Evolutionary conservation across 1,140 invertebrate genomes (phyloP), one percentile per base, ranked within the genome.

Genomic region (Drosophila orena): DNA sequence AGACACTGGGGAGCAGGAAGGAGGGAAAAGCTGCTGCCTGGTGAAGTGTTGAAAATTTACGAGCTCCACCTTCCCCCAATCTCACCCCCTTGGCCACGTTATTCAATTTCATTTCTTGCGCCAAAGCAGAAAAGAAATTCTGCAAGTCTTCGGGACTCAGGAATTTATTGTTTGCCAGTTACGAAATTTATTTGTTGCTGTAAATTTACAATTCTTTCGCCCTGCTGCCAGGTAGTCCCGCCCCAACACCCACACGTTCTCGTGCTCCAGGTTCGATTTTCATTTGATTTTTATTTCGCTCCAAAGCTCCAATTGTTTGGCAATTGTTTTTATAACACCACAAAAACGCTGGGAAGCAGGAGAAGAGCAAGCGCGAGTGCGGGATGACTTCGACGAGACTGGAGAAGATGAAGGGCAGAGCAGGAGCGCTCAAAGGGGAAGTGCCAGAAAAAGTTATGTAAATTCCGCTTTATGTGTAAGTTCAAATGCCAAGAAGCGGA

Each of bases 91-190:
- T 43, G 49, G 61, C 58, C 53, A 74, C 70, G 70, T 77, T 68
- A 77, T 77, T 77, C 61, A 77, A 77, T 77, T 77, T 77, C 57
- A 61, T 68, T 64, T 55, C 54, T 66, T 70, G 64, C 74, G 64
- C 50, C 60, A 77, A 83, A 73, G 53, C 38, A 52, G 44, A 71
- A 59, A 52, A 71, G 66, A 44, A 72, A 58, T 84, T 75, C 81
- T 65, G 49, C 75, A 84, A 83, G 81, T 85, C 72, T 56, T 79
- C 59, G 80, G 57, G 83, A 70, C 70, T 86, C 73, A 70, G 84
- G 77, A 89, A 88, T 88, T 88, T 88, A 88, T 88, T 88, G 84
- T 89, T 81, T 88, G 68, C 80, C 84, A 88, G 84, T 89, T 89
- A 79, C 79, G 59, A 89, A 88, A 88, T 86, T 86, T 86, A 88